phyloP scores from a whole-genome alignment of 2,797 vertebrate genomes.

The Rhynchotus rufescens region DNA sequence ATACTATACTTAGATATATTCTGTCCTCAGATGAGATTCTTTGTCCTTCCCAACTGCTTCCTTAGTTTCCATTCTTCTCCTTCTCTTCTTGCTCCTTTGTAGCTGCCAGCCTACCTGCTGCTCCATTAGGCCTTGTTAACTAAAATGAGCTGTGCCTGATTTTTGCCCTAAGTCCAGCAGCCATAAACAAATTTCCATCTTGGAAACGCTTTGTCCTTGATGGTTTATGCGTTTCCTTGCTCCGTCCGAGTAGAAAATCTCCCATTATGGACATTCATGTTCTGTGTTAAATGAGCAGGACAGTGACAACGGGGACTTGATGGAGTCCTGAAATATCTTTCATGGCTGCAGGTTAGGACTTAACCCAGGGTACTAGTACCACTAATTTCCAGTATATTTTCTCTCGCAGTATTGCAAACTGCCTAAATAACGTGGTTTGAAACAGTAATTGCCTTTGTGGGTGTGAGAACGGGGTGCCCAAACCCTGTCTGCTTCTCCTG shows the following conservation, averaged over 20 bases:
- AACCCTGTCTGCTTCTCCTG: not conserved
- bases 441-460: rapidly evolving
- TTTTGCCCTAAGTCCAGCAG: not conserved
- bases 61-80: too few species aligned
- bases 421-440: rapidly evolving
- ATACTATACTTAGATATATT: not conserved
- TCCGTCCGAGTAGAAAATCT: not conserved
- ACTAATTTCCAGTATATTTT: rapidly evolving
- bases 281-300: not conserved
- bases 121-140: not conserved
- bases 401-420: not conserved
- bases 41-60: too few species aligned
- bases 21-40: not conserved
- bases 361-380: not conserved
- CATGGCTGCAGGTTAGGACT: not conserved
- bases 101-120: not conserved
- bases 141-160: not conserved
- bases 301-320: not conserved
- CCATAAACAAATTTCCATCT: not conserved
- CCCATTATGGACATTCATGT: not conserved
- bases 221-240: not conserved
- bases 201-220: not conserved
- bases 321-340: not conserved
- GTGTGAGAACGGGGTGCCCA: not conserved
- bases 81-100: not conserved